A percentile compares a stretch with the other conserved stretches of the same genome.
phyloP scores from a whole-genome alignment of 2,797 vertebrate species.

The Lepidocolaptes lacrymiger region DNA sequence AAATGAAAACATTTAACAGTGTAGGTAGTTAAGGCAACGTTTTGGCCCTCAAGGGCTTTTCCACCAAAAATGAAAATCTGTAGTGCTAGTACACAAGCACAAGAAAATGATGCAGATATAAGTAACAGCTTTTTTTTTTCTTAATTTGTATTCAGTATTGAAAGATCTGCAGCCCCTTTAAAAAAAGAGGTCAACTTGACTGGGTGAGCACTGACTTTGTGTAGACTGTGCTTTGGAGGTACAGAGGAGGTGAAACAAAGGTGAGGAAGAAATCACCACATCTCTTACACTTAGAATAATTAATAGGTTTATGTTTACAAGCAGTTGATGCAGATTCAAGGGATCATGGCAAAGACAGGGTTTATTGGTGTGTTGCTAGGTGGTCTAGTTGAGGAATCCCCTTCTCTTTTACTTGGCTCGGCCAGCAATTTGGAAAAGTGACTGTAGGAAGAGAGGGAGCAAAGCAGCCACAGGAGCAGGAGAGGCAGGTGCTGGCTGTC shows the following conservation, averaged over 20 bases:
- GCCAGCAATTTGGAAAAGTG: not conserved
- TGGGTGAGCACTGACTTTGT: not conserved
- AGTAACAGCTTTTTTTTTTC: not conserved
- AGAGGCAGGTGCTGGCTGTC: not conserved
- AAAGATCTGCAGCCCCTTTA: not conserved
- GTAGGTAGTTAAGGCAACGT: not conserved
- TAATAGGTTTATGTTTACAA: not conserved
- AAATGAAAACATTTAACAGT: not conserved
- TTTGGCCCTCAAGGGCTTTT: not conserved
- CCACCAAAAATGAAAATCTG: not conserved
- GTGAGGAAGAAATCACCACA: not conserved
- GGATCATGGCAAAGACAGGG: not conserved
- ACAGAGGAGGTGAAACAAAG: not conserved
- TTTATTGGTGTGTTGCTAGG: not conserved
- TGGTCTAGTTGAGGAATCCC: not conserved
- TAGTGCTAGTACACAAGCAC: not conserved
- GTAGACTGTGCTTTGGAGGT: not conserved
- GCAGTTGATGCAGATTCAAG: not conserved
- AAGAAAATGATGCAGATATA: not conserved
- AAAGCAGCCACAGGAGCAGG: not conserved
- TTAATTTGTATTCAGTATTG: not conserved
- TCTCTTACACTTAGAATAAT: not conserved
- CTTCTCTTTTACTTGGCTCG: not conserved
- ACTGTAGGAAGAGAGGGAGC: not conserved
- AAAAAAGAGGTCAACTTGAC: not conserved